These are phyloP conservation scores for Drosophila kuntzei DNA, from an alignment of 2,888 invertebrate species.

Conservation along the genomic window DNA sequence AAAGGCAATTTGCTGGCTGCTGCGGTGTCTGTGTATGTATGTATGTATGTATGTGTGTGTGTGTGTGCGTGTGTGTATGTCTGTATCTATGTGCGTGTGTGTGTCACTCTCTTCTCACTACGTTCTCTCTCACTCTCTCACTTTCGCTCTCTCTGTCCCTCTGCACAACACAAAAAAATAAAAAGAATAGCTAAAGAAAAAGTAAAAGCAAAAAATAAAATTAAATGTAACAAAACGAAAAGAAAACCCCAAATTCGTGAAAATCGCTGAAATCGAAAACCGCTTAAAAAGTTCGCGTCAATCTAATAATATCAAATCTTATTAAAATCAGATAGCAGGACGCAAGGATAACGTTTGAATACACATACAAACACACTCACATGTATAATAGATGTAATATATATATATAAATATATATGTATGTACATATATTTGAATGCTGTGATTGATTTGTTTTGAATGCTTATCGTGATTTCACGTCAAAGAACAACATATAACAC, in stretches of 20 bases:
- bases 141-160: conserved; percentile 15
- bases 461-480: conserved; percentile 28
- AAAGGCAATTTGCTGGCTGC: conserved; percentile 82
- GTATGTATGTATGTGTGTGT: conserved; percentile 27
- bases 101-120: conserved; percentile 44
- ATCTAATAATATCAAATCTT: conserved; percentile 56
- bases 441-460: conserved; percentile 34
- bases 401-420: background rate
- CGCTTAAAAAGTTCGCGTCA: conserved; percentile 58
- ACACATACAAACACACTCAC: conserved; percentile 3
- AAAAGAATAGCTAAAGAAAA: conserved; percentile 16
- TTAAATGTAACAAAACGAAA: conserved; percentile 11
- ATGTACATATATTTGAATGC: conserved; percentile 4
- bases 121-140: conserved; percentile 26
- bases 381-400: background rate
- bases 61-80: conserved; percentile 26
- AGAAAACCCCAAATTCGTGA: conserved; percentile 26
- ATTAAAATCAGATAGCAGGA: conserved; percentile 55
- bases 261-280: conserved; percentile 60
- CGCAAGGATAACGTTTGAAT: conserved; percentile 25
- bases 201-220: conserved; percentile 10
- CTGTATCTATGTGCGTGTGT: conserved; percentile 32
- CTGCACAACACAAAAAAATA: conserved; percentile 21
- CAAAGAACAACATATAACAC: conserved; percentile 22
- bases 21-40: conserved; percentile 30